A percentile compares a stretch with the other conserved stretches of the same genome.
These are phyloP conservation scores for Periphyllus acericola DNA, from an alignment of 2,888 invertebrate genomes.

Conservation along the genomic window DNA sequence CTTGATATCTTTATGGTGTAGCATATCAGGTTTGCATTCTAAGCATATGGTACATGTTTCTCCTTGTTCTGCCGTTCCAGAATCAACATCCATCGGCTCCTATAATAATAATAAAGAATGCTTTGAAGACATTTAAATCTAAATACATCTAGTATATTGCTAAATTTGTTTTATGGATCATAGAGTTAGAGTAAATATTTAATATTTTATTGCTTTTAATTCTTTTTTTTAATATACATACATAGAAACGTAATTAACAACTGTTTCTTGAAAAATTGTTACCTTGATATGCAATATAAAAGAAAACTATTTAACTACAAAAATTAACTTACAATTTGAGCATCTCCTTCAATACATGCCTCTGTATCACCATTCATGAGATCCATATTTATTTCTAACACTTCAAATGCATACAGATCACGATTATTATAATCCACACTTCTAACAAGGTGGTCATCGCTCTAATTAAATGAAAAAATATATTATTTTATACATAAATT, in stretches of 20 bases:
- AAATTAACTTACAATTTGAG: constrained; percentile 2
- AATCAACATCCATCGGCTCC: constrained; percentile 48
- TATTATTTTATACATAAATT: not conserved
- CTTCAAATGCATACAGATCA: constrained; percentile 68
- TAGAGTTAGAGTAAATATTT: not conserved
- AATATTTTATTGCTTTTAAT: too few relatives aligned
- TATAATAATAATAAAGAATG: not conserved
- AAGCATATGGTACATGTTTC: constrained; percentile 72
- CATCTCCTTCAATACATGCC: not conserved
- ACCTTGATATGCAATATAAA: too few relatives aligned
- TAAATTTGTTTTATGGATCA: too few relatives aligned
- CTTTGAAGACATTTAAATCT: not conserved
- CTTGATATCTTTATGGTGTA: constrained; percentile 69
- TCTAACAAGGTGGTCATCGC: constrained; percentile 70
- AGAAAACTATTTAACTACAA: not conserved
- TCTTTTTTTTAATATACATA: too few relatives aligned
- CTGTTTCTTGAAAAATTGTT: too few relatives aligned
- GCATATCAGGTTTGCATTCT: constrained; percentile 71
- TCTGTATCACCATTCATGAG: not conserved
- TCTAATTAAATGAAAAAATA: constrained; percentile 67
- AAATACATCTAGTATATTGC: not conserved
- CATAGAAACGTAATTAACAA: too few relatives aligned
- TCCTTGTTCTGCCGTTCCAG: constrained; percentile 43
- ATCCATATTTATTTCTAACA: constrained; percentile 42
- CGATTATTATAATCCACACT: constrained; percentile 70